Conservation (phyloP, 2,113 vertebrate genomes). For the Amazona vittata region DNA sequence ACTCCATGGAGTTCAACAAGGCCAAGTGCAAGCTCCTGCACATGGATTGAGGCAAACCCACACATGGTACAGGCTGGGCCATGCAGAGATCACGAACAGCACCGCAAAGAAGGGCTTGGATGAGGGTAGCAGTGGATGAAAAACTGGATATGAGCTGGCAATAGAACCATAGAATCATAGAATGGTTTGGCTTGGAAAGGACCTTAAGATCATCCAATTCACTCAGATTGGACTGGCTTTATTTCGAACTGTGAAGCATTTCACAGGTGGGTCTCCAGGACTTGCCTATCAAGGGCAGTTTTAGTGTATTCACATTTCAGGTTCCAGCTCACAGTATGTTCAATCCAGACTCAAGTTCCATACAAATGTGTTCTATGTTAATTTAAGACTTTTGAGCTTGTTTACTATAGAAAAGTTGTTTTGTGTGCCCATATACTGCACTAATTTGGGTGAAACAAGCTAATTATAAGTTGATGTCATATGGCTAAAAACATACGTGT, state of each 20-base stretch:
- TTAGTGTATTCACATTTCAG: neutral
- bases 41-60: neutral
- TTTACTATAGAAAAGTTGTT: conserved; percentile 39
- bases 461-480: conserved; percentile 68
- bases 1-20: neutral
- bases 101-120: neutral
- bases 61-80: neutral
- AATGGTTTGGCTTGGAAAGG: neutral
- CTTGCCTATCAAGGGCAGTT: neutral
- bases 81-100: accelerated
- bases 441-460: conserved; percentile 18
- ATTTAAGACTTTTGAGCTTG: neutral
- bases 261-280: neutral
- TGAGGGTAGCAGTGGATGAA: neutral
- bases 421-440: neutral
- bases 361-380: neutral
- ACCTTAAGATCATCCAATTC: neutral
- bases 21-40: neutral
- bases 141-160: neutral
- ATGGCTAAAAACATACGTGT: conserved; percentile 53
- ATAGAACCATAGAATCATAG: neutral
- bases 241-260: neutral
- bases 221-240: neutral
- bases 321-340: neutral
- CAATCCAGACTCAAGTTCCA: neutral